Evolutionary conservation across 2,797 vertebrate species (phyloP), one percentile per base, ranked within the genome.

Genomic region (Sebastes kiyomatsui): DNA sequence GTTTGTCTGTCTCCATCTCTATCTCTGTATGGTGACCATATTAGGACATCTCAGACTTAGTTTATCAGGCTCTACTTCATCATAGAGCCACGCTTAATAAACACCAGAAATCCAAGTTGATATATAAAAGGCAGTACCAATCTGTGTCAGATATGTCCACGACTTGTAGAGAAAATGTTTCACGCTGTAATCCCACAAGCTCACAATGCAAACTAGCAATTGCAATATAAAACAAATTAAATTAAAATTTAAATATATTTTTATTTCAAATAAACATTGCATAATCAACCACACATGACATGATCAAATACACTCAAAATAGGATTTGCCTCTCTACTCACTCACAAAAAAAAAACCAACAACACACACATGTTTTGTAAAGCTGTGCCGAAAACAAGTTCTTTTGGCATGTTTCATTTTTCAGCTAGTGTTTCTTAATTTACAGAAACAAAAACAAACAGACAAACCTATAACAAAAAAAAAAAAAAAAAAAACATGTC

Each of bases 221-320:
- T 66, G 25, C 20, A 72, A 84, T 22, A 23, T 6, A 35, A 64
- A 77, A 30, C 18, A 7, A 87, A 82, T n/a, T 22, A 13, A 74
- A 46, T 56, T 28, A 72, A 78, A 87, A 88, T 84, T 87, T 65
- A 84, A 87, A 74, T 83, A 73, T 25, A 65, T 80, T 90, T 92
- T 94, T 94, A 93, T 94, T 94, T 94, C 77, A 93, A 93, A 94
- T 88, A 86, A 94, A 92, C 89, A 88, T 92, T 69, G 90, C 85
- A 92, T 84, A 73, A 87, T 88, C 75, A 89, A 81, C 77, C 91
- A 94, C 90, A 90, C 89, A 83, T 84, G 75, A 90, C 85, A 90
- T 84, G 74, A 94, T 93, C 91, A 90, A 95, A 94, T 88, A 94
- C 92, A 93, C 90, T 92, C 79, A 92, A 94, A 91, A 94, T 80